Percentiles rank a stretch among this genome's conserved stretches.
Conservation (phyloP, 2,888 invertebrate species). For the Hipparchia sbordonii region DNA sequence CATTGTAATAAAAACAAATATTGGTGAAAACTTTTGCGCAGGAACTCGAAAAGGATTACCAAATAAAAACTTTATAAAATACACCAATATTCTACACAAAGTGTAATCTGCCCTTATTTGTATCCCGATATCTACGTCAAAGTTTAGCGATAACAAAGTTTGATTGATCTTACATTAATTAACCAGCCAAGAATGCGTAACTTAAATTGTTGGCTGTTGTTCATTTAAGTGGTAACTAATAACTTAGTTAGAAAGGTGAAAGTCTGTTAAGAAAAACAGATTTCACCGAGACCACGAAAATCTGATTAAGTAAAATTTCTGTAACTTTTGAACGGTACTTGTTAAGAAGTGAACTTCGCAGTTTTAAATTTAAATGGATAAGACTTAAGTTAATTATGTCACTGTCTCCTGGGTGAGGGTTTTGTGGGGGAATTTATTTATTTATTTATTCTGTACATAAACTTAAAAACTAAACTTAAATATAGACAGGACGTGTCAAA, state of each 20-base stretch:
- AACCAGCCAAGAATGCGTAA: constrained; percentile 58
- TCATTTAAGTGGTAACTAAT: constrained; percentile 62
- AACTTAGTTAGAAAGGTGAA: constrained; percentile 69
- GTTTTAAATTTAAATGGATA: constrained; percentile 53
- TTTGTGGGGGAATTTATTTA: background rate
- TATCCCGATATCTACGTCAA: constrained; percentile 37
- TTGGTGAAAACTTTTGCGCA: background rate
- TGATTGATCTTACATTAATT: constrained; percentile 46
- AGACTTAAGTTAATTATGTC: constrained; percentile 46
- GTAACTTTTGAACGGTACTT: constrained; percentile 71
- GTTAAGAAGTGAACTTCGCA: constrained; percentile 60
- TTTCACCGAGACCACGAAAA: constrained; percentile 71
- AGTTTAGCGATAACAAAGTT: constrained; percentile 41
- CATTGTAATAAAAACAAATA: constrained; percentile 18
- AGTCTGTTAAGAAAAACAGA: constrained; percentile 69
- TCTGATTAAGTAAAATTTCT: constrained; percentile 72
- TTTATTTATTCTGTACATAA: no score
- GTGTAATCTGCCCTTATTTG: constrained; percentile 20
- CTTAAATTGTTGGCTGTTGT: constrained; percentile 61
- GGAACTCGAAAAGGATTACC: constrained; percentile 19
- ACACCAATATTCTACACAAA: constrained; percentile 17
- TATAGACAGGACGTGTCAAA: no score
- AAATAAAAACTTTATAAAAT: constrained; percentile 15
- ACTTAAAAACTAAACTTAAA: no score
- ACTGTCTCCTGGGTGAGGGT: constrained; percentile 28